Percentiles rank a stretch among this genome's conserved stretches.
phyloP scores from a whole-genome alignment of 2,797 vertebrate species.

The Poeciliopsis turneri region DNA sequence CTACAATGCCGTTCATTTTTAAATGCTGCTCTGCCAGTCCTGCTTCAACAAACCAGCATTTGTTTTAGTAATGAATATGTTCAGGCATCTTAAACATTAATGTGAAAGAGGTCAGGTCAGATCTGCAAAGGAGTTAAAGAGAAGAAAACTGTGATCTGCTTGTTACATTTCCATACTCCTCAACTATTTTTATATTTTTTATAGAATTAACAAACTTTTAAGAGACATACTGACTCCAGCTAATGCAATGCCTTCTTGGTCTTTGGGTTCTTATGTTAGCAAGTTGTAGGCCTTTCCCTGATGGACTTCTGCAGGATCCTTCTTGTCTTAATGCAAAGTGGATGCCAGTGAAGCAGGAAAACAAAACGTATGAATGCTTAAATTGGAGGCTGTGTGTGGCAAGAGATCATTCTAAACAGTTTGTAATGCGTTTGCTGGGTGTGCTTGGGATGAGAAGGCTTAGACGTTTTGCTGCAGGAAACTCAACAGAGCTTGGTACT shows the following conservation, averaged over 20 bases:
- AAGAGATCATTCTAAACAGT: not conserved
- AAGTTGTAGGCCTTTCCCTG: not conserved
- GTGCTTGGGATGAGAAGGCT: not conserved
- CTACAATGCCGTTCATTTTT: slow-evolving; percentile 5
- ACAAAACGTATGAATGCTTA: not conserved
- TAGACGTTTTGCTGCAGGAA: not conserved
- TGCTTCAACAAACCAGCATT: slow-evolving; percentile 4
- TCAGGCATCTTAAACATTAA: slow-evolving; percentile 30
- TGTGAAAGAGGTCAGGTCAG: slow-evolving; percentile 17
- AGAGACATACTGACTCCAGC: not conserved
- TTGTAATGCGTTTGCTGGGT: not conserved
- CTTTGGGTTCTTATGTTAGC: not conserved
- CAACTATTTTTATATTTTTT: not conserved
- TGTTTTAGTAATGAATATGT: slow-evolving; percentile 10
- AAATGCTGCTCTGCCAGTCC: slow-evolving; percentile 3
- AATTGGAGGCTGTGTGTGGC: not conserved
- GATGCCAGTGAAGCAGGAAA: not conserved
- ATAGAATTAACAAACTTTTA: not conserved
- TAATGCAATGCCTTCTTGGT: not conserved
- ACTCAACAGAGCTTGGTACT: not conserved
- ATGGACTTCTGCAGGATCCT: not conserved
- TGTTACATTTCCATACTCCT: not conserved
- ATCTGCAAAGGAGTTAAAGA: slow-evolving; percentile 12
- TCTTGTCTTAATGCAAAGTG: not conserved
- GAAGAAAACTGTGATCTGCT: not conserved